Evolutionary conservation across 2,797 vertebrate genomes (phyloP).

Genomic region (Argya squamiceps): DNA sequence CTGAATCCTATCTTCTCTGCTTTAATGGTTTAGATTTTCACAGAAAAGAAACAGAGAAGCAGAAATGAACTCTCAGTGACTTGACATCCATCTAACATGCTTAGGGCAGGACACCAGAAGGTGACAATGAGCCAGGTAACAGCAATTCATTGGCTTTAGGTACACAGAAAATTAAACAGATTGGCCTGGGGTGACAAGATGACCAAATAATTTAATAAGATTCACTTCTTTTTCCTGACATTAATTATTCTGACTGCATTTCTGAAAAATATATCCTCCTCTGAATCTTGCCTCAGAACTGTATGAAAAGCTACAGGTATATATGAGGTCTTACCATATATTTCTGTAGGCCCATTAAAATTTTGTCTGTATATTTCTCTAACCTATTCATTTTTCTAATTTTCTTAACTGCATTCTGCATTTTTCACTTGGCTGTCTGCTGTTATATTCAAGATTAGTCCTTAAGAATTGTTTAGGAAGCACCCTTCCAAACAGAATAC

Average conservation of each 20-base stretch:
- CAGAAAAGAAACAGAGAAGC: background rate
- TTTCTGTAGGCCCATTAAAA: background rate
- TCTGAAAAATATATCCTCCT: background rate
- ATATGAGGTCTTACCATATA: background rate
- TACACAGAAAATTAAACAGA: background rate
- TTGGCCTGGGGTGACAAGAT: background rate
- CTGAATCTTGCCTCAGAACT: background rate
- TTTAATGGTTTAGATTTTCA: background rate
- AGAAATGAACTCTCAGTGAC: background rate
- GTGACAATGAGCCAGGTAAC: background rate
- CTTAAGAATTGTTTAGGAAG: background rate
- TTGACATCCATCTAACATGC: background rate
- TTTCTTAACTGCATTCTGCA: background rate
- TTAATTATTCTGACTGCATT: background rate
- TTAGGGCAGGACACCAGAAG: background rate
- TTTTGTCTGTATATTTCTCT: background rate
- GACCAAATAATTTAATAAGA: background rate
- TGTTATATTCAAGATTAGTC: background rate
- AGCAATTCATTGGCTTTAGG: background rate
- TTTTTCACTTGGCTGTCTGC: background rate
- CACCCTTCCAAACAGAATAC: background rate
- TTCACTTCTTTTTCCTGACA: background rate
- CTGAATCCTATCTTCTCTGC: background rate
- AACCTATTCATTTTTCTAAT: background rate
- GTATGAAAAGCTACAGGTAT: background rate